These are phyloP conservation scores for Micrasema minimum DNA, from an alignment of 1,140 invertebrate genomes.

Conservation along the genomic window DNA sequence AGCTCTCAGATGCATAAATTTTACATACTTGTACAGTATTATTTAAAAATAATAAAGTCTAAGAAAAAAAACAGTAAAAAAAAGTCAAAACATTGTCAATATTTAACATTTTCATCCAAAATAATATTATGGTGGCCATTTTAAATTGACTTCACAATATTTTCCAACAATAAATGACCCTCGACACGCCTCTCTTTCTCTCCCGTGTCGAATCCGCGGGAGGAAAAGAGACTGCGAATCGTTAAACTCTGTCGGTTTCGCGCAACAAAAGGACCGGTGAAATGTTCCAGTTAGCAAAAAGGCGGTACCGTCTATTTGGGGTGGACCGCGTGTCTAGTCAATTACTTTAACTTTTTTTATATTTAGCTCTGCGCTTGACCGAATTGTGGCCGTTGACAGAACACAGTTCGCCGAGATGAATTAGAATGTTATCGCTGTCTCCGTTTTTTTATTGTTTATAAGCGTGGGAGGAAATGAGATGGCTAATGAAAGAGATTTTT, in stretches of 20 bases:
- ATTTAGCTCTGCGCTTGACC: neutral
- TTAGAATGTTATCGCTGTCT: constrained; percentile 17
- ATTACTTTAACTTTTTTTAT: too few relatives aligned
- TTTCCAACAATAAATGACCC: constrained; percentile 11
- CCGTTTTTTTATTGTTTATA: neutral
- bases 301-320: too few relatives aligned
- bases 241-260: neutral
- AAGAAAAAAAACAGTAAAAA: too few relatives aligned
- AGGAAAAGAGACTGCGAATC: neutral
- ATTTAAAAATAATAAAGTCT: too few relatives aligned
- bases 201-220: neutral
- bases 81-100: too few relatives aligned
- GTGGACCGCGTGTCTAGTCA: too few relatives aligned
- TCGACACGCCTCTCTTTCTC: neutral
- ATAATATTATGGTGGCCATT: too few relatives aligned
- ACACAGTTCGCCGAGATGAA: constrained; percentile 15
- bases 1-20: too few relatives aligned
- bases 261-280: neutral
- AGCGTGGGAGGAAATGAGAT: constrained; percentile 8
- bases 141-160: too few relatives aligned
- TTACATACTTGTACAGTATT: too few relatives aligned
- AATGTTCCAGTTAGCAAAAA: too few relatives aligned
- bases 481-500: constrained; percentile 4
- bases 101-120: too few relatives aligned
- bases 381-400: constrained; percentile 1